Conservation (phyloP, 1,140 invertebrate genomes). For the Triops longicaudatus region DNA sequence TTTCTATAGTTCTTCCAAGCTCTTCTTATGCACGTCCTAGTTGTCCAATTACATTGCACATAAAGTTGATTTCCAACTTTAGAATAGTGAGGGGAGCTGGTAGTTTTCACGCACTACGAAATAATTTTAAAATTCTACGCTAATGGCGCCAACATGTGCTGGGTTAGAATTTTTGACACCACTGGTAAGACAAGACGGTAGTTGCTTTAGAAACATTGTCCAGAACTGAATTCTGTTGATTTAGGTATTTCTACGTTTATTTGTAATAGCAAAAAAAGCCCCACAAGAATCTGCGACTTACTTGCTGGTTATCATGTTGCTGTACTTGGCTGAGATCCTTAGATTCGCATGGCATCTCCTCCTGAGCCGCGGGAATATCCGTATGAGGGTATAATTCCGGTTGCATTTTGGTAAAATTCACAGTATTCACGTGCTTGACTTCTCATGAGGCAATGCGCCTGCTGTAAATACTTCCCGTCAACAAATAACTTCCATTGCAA, state of each 20-base stretch:
- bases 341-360: not conserved
- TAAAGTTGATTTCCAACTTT: no score
- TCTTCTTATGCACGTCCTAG: no score
- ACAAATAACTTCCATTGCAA: not conserved
- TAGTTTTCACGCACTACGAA: no score
- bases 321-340: conserved; percentile 14
- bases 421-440: not conserved
- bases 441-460: not conserved
- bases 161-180: no score
- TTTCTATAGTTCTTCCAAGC: no score
- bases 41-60: no score
- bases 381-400: not conserved
- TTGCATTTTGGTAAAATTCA: not conserved
- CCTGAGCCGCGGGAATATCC: conserved; percentile 9
- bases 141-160: no score
- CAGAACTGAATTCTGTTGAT: no score
- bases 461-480: not conserved
- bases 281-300: not conserved
- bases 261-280: not conserved
- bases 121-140: no score
- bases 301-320: conserved; percentile 6
- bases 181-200: no score
- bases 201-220: no score
- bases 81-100: no score
- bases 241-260: not conserved